Base-by-base conservation (phyloP, 1,140 invertebrate species). In the Calosoma granatense region DNA sequence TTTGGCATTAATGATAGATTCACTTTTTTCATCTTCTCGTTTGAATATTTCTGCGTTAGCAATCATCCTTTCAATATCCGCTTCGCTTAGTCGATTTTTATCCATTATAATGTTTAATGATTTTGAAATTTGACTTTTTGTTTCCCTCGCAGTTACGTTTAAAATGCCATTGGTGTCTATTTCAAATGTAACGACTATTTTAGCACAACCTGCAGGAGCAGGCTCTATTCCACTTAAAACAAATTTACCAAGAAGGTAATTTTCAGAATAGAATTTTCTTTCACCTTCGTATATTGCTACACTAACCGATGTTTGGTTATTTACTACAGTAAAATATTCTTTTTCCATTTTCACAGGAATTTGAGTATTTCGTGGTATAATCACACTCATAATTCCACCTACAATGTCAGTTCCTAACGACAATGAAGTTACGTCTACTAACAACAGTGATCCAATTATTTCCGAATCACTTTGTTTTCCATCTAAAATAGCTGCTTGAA, bases 241-340 rank as follows among this genome's bases (percentile, higher is more conserved):
- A 63, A 91, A 91, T 60, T 81, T 86, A 19, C 88, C 89, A 0
- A 92, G 74, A 6, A 87, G 67, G 64, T 91, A 87, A 67, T 89
- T 90, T 62, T 90, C 85, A 58, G 80, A 86, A 0, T 87, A 88
- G 82, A 88, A 86, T 0, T 85, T 81, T 64, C 87, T 68, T 69
- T 90, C 87, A 15, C 88, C 88, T 74, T 91, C 87, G 67, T 79
- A 90, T 9, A 90, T 83, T 72, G 87, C 81, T 22, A 87, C 84
- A 15, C 78, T 76, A 30, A 87, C 85, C 9, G 77, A 82, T 0
- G 84, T 78, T 64, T 89, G 86, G 65, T 88, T 87, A 62, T 86
- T 82, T 0, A 80, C 76, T 60, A 81, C 83, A 0, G 82, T 85
- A 0, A 81, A 82, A 63, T 85, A 86, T 0, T 76, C 80, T 61